Evolutionary conservation across 2,888 invertebrate genomes (phyloP), one percentile per base, ranked within the genome.

Genomic region (Tethea ocularis): DNA sequence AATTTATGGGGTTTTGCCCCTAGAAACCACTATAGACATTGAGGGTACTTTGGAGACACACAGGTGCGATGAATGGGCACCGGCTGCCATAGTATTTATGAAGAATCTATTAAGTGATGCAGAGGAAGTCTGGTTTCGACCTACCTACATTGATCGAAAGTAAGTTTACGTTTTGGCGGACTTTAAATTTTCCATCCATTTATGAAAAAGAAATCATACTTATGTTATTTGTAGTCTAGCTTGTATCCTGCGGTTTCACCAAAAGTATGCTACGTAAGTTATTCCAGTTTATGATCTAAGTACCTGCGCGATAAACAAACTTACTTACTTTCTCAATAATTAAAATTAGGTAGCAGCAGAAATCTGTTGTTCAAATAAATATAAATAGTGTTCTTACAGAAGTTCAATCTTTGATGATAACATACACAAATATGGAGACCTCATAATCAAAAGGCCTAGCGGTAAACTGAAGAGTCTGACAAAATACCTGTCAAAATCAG

Each of bases 341-440:
- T n/a, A n/a, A n/a, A n/a, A n/a, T n/a, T n/a, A n/a, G n/a, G n/a
- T n/a, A n/a, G n/a, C n/a, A n/a, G n/a, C n/a, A n/a, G n/a, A n/a
- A n/a, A n/a, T n/a, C n/a, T n/a, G n/a, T n/a, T 13, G 1, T 13
- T 33, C 1, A 1, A 36, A 8, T 41, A 5, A 41, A 41, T 41
- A n/a, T 41, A 1, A 17, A 41, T 8, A 17, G 23, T 57, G 36
- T 63, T 58, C 46, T 82, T 79, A 22, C 77, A 91, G 91, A 60
- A 67, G 72, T n/a, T 84, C 91, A 3, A 83, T 91, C 51, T 90
- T 91, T 56, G 82, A 88, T 54, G 77, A 83, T 56, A 88, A 85
- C 61, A 71, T 83, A 10, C 88, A 91, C 64, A 88, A 86, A 72
- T 91, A 82, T 70, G 91, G 91, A 0, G 87, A 90, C n/a, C 57